phyloP scores from a whole-genome alignment of 2,888 invertebrate genomes.

The Cyaniris semiargus region DNA sequence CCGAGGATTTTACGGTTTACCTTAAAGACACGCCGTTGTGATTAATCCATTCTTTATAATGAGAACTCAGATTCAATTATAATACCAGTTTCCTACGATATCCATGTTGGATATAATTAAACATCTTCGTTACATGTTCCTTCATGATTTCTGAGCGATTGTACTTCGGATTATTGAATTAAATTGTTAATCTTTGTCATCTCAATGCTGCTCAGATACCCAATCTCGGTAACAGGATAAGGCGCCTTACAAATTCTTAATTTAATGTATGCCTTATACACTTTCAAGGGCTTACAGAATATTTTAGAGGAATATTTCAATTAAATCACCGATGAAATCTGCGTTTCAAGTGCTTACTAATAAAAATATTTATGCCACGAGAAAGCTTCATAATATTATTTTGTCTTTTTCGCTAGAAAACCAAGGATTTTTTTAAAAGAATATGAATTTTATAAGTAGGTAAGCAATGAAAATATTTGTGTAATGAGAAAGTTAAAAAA shows the following conservation, averaged over 20 bases:
- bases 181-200: constrained; percentile 29
- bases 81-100: neutral
- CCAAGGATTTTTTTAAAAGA: too few relatives aligned
- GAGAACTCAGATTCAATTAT: neutral
- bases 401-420: too few relatives aligned
- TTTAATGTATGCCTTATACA: constrained; percentile 12
- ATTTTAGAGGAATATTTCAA: neutral
- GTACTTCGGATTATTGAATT: constrained; percentile 12
- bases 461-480: too few relatives aligned
- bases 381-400: too few relatives aligned
- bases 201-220: constrained; percentile 18
- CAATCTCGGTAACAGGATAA: constrained; percentile 23
- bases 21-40: too few relatives aligned
- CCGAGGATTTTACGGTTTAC: too few relatives aligned
- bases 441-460: too few relatives aligned
- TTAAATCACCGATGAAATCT: neutral
- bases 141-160: neutral
- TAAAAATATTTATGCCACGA: neutral
- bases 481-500: too few relatives aligned
- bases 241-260: constrained; percentile 24
- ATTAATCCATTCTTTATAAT: too few relatives aligned
- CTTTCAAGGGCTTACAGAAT: constrained; percentile 12
- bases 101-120: neutral
- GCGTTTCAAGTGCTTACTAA: too few relatives aligned
- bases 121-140: neutral